Evolutionary conservation across 2,888 invertebrate genomes (phyloP).

Genomic region (Macaria notata): DNA sequence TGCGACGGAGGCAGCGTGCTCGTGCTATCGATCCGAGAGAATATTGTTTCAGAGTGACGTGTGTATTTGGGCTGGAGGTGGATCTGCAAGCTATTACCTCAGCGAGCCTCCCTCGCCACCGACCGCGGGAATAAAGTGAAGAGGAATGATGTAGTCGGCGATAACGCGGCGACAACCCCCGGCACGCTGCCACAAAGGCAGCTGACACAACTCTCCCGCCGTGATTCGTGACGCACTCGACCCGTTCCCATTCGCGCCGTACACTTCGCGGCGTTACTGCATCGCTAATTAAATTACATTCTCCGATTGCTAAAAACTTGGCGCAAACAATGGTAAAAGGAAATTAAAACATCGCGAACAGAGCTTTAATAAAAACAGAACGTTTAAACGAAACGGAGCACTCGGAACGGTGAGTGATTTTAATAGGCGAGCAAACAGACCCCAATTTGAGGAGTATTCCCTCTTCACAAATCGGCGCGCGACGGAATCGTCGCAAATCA

Average conservation of each 20-base stretch:
- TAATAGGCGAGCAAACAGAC: conserved; percentile 76
- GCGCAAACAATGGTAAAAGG: conserved; percentile 38
- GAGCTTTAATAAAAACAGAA: conserved; percentile 52
- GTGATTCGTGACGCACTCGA: conserved; percentile 32
- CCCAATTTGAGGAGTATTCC: conserved; percentile 76
- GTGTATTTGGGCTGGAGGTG: conserved; percentile 57
- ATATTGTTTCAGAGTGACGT: conserved; percentile 69
- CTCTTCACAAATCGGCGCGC: conserved; percentile 79
- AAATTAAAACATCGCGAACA: conserved; percentile 44
- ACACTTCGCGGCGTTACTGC: conserved; percentile 31
- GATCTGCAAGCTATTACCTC: conserved; percentile 70
- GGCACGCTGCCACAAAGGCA: conserved; percentile 51
- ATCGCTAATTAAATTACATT: conserved; percentile 35
- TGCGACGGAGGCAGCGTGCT: conserved; percentile 54
- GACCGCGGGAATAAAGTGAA: conserved; percentile 71
- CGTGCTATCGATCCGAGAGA: conserved; percentile 50
- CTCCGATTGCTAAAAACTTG: conserved; percentile 33
- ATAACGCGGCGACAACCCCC: conserved; percentile 54
- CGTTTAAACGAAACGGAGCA: conserved; percentile 52
- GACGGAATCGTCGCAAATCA: conserved; percentile 77
- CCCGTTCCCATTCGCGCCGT: conserved; percentile 31
- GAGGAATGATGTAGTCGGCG: conserved; percentile 70
- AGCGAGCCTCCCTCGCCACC: conserved; percentile 53
- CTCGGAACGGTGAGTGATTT: conserved; percentile 73
- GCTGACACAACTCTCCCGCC: conserved; percentile 35